These are phyloP conservation scores for Lacanobia oleracea DNA, from an alignment of 2,888 invertebrate genomes.

Conservation along the genomic window DNA sequence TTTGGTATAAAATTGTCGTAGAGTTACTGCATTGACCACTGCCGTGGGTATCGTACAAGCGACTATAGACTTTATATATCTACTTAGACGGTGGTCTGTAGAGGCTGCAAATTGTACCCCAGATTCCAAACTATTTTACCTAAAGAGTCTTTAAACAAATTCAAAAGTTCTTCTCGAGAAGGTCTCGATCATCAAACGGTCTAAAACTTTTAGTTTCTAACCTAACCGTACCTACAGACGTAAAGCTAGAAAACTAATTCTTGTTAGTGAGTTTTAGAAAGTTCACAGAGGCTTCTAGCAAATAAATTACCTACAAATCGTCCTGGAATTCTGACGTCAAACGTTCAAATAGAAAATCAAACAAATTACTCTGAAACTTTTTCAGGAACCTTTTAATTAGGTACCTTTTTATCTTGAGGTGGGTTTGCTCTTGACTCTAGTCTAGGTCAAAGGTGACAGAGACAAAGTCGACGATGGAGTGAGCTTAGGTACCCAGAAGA, in stretches of 20 bases:
- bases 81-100: not conserved
- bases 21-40: constrained; percentile 29
- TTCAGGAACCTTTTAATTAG: not conserved
- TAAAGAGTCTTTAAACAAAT: constrained; percentile 4
- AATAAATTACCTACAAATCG: constrained; percentile 20
- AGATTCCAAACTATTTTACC: not conserved
- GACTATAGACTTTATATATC: not conserved
- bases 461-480: too few relatives aligned
- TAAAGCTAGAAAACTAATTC: constrained; percentile 13
- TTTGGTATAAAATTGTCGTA: constrained; percentile 42
- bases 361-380: not conserved
- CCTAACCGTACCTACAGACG: not conserved
- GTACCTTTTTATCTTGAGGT: too few relatives aligned
- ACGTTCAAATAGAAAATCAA: not conserved
- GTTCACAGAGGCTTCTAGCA: constrained; percentile 15
- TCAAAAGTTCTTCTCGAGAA: not conserved
- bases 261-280: constrained; percentile 21
- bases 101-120: constrained; percentile 6
- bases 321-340: not conserved
- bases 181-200: not conserved
- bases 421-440: too few relatives aligned
- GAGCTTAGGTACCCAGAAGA: too few relatives aligned
- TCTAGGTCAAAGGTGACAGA: too few relatives aligned
- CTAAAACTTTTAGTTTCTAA: not conserved
- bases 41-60: constrained; percentile 21